Conservation (phyloP, 2,888 invertebrate species). For the Ctena decussata region DNA sequence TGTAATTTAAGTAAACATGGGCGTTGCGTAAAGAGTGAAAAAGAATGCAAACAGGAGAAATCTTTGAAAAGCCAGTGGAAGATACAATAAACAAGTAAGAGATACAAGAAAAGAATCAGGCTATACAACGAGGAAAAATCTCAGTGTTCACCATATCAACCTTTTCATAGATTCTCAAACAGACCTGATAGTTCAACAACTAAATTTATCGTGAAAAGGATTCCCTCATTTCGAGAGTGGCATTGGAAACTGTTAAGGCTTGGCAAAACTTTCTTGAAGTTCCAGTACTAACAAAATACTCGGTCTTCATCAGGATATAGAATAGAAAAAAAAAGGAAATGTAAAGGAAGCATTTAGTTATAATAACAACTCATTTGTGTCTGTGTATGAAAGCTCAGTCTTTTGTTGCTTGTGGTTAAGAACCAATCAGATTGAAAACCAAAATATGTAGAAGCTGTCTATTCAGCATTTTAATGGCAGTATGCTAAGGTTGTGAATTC, state of each 20-base stretch:
- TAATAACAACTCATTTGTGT: background rate
- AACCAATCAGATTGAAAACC: background rate
- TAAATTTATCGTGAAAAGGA: background rate
- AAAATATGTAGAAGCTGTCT: background rate
- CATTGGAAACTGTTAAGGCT: background rate
- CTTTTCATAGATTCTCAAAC: too few relatives aligned
- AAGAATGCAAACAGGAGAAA: too few relatives aligned
- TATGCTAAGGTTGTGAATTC: conserved; percentile 15
- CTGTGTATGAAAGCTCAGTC: background rate
- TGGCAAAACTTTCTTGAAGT: background rate
- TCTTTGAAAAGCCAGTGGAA: too few relatives aligned
- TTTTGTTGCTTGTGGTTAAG: background rate
- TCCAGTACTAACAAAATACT: background rate
- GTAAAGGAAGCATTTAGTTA: background rate
- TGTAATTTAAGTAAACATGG: too few relatives aligned
- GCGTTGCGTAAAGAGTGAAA: too few relatives aligned
- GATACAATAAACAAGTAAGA: too few relatives aligned
- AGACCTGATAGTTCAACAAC: background rate
- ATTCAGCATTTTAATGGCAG: background rate
- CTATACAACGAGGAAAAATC: too few relatives aligned
- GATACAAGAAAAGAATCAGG: too few relatives aligned
- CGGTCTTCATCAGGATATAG: background rate
- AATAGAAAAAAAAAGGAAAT: background rate
- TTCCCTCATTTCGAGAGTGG: background rate
- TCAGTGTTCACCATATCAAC: too few relatives aligned